Conservation (phyloP, 2,113 vertebrate genomes). For the Halichoerus grypus region DNA sequence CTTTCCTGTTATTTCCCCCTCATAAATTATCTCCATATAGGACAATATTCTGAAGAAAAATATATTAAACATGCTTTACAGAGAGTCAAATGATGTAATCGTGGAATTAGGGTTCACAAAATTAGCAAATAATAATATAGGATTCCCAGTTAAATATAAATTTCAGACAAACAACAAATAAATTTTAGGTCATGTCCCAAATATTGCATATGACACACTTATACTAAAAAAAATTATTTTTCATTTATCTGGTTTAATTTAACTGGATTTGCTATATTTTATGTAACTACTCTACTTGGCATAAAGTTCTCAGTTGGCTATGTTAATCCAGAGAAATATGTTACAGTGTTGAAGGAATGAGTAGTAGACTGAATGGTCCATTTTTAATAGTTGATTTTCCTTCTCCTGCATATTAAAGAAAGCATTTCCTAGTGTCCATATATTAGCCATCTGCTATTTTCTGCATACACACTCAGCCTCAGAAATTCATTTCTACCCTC, state of each 20-base stretch:
- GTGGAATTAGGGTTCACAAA: background rate
- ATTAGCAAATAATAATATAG: background rate
- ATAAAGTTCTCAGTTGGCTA: background rate
- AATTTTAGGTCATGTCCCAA: background rate
- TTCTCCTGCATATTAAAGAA: background rate
- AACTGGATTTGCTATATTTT: background rate
- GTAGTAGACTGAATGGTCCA: background rate
- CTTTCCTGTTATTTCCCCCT: constrained; percentile 11
- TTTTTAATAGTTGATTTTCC: background rate
- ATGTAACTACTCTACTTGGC: background rate
- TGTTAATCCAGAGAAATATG: background rate
- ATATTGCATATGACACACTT: background rate
- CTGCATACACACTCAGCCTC: background rate
- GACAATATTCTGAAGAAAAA: background rate
- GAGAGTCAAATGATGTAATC: background rate
- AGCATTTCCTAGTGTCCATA: background rate
- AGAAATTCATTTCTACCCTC: background rate
- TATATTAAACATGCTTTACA: background rate
- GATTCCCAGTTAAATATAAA: background rate
- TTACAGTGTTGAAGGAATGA: background rate
- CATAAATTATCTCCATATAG: background rate
- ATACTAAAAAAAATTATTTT: background rate
- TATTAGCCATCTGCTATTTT: background rate
- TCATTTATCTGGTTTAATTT: background rate
- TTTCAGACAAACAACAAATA: background rate